Percentiles rank a stretch among this genome's conserved stretches.
Evolutionary conservation across 1,140 invertebrate genomes (phyloP).

Genomic region (Cecropterus lyciades): DNA sequence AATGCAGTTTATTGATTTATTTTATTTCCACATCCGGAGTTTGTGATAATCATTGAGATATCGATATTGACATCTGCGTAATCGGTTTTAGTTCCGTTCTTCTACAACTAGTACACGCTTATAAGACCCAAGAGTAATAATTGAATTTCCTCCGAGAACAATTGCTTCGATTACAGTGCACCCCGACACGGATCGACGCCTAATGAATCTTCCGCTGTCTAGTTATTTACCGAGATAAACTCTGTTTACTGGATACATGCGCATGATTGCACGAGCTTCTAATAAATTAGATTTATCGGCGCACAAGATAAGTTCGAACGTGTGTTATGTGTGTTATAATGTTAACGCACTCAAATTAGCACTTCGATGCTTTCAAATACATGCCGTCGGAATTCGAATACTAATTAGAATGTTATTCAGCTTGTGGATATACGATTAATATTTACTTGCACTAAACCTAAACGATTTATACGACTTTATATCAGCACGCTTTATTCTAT

Average conservation of each 20-base stretch:
- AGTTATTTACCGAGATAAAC: slow-evolving; percentile 83
- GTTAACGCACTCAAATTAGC: slow-evolving; percentile 31
- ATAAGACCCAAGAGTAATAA: slow-evolving; percentile 48
- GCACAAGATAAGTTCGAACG: slow-evolving; percentile 29
- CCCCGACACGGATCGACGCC: slow-evolving; percentile 78
- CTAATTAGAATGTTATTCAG: slow-evolving; percentile 13
- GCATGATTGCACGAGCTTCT: slow-evolving; percentile 80
- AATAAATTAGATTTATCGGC: slow-evolving; percentile 80
- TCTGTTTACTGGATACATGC: slow-evolving; percentile 78
- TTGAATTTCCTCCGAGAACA: slow-evolving; percentile 80
- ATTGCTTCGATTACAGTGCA: slow-evolving; percentile 81
- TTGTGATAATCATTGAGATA: background rate
- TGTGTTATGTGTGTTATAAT: slow-evolving; percentile 33
- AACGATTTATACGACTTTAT: too few relatives aligned
- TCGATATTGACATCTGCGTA: background rate
- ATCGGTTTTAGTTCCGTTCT: background rate
- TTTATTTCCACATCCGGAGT: too few relatives aligned
- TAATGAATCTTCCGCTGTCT: slow-evolving; percentile 83
- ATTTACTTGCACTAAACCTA: too few relatives aligned
- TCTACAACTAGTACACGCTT: background rate
- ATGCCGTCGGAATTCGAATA: slow-evolving; percentile 14
- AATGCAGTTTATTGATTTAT: too few relatives aligned
- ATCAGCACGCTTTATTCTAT: too few relatives aligned
- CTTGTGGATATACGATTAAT: too few relatives aligned
- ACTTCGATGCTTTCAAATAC: slow-evolving; percentile 7